Percentiles rank a stretch among this genome's conserved stretches.
Evolutionary conservation across 2,797 vertebrate species (phyloP).

Genomic region (Clarias fuscus): DNA sequence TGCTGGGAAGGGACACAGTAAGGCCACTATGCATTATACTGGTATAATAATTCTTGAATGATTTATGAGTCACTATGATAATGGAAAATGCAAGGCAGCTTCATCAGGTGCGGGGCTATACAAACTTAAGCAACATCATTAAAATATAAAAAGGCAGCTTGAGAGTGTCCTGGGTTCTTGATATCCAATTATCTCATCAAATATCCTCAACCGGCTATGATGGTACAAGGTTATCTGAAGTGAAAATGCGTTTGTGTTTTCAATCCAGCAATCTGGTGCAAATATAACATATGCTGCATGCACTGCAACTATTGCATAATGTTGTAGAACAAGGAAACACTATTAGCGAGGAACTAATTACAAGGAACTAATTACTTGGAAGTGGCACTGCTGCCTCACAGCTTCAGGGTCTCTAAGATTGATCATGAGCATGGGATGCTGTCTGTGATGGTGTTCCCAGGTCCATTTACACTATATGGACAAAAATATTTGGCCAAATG

Average conservation of each 20-base stretch:
- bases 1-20: constrained; percentile 21
- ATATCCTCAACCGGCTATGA: background rate
- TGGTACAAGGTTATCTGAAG: background rate
- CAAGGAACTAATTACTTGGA: background rate
- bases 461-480: background rate
- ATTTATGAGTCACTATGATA: constrained; percentile 62
- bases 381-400: background rate
- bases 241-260: background rate
- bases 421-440: background rate
- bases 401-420: background rate
- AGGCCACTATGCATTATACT: constrained; percentile 39
- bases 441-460: background rate
- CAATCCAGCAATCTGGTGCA: background rate
- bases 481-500: too few species aligned
- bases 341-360: background rate
- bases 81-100: constrained; percentile 58
- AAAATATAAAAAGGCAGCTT: background rate
- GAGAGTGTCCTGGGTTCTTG: background rate
- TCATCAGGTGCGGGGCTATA: background rate
- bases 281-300: background rate
- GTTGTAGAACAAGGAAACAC: background rate
- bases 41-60: constrained; percentile 48
- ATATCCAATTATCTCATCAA: background rate
- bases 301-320: background rate
- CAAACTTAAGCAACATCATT: background rate